Conservation (phyloP, 1,140 invertebrate genomes). For the Drosophila tani region DNA sequence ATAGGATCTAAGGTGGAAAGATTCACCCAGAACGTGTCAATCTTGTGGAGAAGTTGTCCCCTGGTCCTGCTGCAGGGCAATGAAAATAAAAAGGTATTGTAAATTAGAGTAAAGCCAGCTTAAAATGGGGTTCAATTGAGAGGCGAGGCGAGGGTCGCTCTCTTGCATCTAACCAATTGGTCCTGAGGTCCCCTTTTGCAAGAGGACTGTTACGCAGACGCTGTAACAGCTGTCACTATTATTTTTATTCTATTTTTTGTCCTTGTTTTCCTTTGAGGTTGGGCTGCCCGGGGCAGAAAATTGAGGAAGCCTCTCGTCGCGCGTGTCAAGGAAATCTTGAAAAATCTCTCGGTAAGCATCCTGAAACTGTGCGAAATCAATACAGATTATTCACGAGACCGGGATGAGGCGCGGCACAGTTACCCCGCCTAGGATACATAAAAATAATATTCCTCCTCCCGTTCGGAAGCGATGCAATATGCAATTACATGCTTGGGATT, state of each 20-base stretch:
- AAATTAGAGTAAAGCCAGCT: conserved; percentile 63
- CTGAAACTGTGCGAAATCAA: conserved; percentile 54
- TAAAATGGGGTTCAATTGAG: conserved; percentile 11
- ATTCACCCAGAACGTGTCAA: neutral
- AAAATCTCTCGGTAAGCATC: conserved; percentile 41
- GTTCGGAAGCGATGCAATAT: conserved; percentile 41
- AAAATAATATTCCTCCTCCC: conserved; percentile 1
- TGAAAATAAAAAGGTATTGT: conserved; percentile 38
- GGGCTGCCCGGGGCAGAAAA: conserved; percentile 11
- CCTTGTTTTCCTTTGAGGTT: conserved; percentile 38
- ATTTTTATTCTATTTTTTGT: conserved; percentile 11
- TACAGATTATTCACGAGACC: conserved; percentile 58
- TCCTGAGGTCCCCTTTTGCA: conserved; percentile 20
- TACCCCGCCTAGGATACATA: conserved; percentile 21
- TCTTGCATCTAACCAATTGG: conserved; percentile 61
- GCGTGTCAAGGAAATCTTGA: conserved; percentile 58
- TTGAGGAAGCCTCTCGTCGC: conserved; percentile 22
- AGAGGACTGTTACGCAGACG: conserved; percentile 37
- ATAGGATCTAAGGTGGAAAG: neutral
- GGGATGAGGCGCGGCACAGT: conserved; percentile 45
- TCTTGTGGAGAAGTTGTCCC: neutral
- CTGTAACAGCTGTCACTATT: conserved; percentile 68
- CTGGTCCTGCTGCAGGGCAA: neutral
- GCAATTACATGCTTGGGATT: conserved; percentile 81
- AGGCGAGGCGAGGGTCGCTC: conserved; percentile 32